These are phyloP conservation scores for Lapara coniferarum DNA, from an alignment of 2,888 invertebrate genomes.

Conservation along the genomic window DNA sequence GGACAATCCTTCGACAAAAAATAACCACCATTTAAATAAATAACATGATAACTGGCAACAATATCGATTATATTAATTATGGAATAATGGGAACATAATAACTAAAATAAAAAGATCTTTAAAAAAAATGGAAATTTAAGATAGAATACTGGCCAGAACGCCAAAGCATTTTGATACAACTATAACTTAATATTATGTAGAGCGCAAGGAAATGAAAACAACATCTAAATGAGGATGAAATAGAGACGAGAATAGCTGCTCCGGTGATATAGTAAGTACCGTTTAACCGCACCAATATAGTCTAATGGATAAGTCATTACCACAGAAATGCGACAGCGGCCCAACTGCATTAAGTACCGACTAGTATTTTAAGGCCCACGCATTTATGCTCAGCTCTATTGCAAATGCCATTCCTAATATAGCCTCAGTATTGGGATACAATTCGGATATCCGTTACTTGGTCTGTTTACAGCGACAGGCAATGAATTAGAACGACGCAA, in stretches of 20 bases:
- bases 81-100: too few relatives aligned
- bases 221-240: not conserved
- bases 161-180: too few relatives aligned
- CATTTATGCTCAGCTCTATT: not conserved
- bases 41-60: not conserved
- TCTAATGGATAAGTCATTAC: slow-evolving; percentile 24
- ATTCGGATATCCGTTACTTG: not conserved
- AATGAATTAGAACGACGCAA: not conserved
- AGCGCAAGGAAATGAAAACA: not conserved
- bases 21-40: not conserved
- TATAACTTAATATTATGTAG: too few relatives aligned
- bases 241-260: slow-evolving; percentile 18
- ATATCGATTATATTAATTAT: not conserved
- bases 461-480: not conserved
- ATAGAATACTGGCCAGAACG: not conserved
- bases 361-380: slow-evolving; percentile 23
- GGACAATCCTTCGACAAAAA: slow-evolving; percentile 19
- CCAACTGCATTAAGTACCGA: slow-evolving; percentile 16
- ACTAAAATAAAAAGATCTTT: not conserved
- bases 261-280: slow-evolving; percentile 12
- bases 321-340: slow-evolving; percentile 22
- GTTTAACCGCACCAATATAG: slow-evolving; percentile 24
- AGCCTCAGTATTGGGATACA: too few relatives aligned
- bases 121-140: not conserved
- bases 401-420: not conserved